phyloP scores from a whole-genome alignment of 2,888 invertebrate species.

The Odontothrips loti region DNA sequence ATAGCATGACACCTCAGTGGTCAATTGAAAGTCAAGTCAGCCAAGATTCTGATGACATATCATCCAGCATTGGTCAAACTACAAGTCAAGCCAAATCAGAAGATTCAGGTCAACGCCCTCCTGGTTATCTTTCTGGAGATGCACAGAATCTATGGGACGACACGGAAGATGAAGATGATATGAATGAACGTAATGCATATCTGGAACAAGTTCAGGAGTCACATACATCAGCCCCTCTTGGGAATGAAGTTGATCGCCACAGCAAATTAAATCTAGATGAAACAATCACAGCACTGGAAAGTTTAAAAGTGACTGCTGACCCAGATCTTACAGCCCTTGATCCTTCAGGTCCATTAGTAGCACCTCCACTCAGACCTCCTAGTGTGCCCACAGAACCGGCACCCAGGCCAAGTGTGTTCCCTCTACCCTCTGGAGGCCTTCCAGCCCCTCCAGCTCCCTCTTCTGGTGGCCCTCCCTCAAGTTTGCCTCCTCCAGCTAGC shows the following conservation, averaged over 20 bases:
- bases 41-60: constrained; percentile 58
- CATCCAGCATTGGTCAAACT: constrained; percentile 18
- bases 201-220: background rate
- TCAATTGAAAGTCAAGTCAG: constrained; percentile 63
- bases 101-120: background rate
- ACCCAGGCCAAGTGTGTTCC: too few species aligned
- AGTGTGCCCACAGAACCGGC: background rate
- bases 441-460: constrained; percentile 15
- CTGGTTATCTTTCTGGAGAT: background rate
- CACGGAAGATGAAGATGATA: constrained; percentile 4
- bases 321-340: too few species aligned
- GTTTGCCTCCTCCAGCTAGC: constrained; percentile 28
- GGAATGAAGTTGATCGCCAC: background rate
- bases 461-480: constrained; percentile 27
- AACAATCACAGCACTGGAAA: background rate
- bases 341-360: too few species aligned
- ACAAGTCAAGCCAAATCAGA: constrained; percentile 6
- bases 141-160: constrained; percentile 3
- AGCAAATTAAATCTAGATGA: background rate
- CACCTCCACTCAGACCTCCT: background rate
- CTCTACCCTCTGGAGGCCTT: background rate
- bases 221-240: background rate
- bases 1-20: constrained; percentile 56
- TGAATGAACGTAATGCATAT: background rate
- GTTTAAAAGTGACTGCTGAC: background rate